Conservation (phyloP, 2,888 invertebrate genomes). For the Lepidocyrtoides sp. region DNA sequence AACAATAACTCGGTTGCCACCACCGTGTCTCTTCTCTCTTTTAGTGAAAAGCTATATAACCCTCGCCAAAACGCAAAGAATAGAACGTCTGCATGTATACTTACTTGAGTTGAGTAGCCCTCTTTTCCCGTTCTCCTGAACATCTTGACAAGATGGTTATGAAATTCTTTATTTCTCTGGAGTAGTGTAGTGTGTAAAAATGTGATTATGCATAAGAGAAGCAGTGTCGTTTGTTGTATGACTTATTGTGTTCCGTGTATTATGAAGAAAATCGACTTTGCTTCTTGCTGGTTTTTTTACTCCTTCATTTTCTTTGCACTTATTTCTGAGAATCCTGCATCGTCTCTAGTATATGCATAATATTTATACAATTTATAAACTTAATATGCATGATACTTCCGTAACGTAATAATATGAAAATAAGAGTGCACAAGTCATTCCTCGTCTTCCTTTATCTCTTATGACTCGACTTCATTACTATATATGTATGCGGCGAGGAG, state of each 20-base stretch:
- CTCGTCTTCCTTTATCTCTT: constrained; percentile 33
- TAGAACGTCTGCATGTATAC: neutral
- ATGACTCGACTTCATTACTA: neutral
- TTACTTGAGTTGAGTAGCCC: constrained; percentile 52
- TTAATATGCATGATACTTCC: too few relatives aligned
- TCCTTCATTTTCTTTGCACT: neutral
- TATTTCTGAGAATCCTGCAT: constrained; percentile 2
- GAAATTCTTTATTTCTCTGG: constrained; percentile 52
- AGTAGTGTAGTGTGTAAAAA: constrained; percentile 35
- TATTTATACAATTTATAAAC: neutral
- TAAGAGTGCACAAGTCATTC: constrained; percentile 63
- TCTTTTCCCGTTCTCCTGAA: neutral
- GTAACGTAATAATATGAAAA: constrained; percentile 22
- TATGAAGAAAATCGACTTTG: constrained; percentile 33
- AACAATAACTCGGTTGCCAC: neutral
- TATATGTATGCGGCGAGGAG: neutral
- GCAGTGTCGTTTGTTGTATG: constrained; percentile 11
- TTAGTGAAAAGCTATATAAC: neutral
- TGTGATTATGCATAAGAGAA: constrained; percentile 18
- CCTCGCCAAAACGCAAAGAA: constrained; percentile 28
- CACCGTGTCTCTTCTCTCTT: neutral
- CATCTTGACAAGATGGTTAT: constrained; percentile 53
- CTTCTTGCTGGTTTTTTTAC: neutral
- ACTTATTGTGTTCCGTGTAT: constrained; percentile 29
- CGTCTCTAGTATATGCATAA: too few relatives aligned